Base-by-base conservation (phyloP, 2,113 vertebrate genomes). In the Urocynchramus pylzowi region DNA sequence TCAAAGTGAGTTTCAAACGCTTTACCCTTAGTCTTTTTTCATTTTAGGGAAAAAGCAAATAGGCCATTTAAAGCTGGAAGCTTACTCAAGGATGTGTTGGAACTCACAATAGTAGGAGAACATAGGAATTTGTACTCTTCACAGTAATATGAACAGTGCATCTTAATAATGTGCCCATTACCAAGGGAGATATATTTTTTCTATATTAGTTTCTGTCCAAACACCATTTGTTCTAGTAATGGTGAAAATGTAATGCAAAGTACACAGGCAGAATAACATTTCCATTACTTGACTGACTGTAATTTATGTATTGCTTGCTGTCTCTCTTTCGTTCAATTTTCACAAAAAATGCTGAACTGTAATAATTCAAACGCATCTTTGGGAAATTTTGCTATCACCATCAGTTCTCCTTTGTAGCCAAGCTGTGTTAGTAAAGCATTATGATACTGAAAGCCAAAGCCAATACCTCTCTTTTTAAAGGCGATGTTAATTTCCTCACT, bases 381-480 rank as follows among this genome's bases (percentile, higher is more conserved):
- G 44, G n/a, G 63, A 67, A 87, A 44, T 54, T 63, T 71, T 10
- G 7, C 54, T 41, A 16, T 52, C 5, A 7, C 13, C 33, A 68
- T 59, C 53, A 68, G 31, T 21, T 81, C 27, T 42, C 39, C 52
- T 68, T 63, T 68, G 30, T 11, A 65, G 69, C 22, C 59, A 74
- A 57, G 47, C 35, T 49, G 10, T 47, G 39, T 37, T 30, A 74
- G 45, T 18, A 65, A 94, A 94, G n/a, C 21, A 61, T 39, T 35
- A 23, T 18, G 19, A 65, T 22, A 77, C 10, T 50, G 64, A 78
- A 90, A 90, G 30, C 30, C 33, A 64, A 84, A 74, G 47, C 30
- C 35, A 57, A 28, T 98, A 99, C 99, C 97, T 99, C 98, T 98
- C 98, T 98, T 95, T 98, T 99, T 79, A 99, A 98, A 71, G 99